phyloP scores from a whole-genome alignment of 2,888 invertebrate genomes.

The Platycheirus rosarum region DNA sequence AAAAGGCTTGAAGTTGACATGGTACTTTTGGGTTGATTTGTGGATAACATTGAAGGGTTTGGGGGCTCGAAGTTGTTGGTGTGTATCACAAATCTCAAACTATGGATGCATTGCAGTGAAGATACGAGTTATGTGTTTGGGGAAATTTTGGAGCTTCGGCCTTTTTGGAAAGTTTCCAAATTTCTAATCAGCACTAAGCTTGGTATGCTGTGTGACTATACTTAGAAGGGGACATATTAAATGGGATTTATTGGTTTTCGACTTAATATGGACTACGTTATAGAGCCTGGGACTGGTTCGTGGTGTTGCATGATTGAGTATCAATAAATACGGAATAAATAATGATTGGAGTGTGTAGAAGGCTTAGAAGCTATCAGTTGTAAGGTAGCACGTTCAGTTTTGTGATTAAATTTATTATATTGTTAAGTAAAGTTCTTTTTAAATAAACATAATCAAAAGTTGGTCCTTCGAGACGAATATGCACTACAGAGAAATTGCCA shows the following conservation, averaged over 20 bases:
- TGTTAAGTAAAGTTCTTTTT: no score
- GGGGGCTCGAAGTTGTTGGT: not conserved
- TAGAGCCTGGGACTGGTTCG: not conserved
- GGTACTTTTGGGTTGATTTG: conserved; percentile 42
- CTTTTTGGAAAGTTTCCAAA: conserved; percentile 48
- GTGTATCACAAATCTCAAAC: conserved; percentile 14
- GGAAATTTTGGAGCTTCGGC: conserved; percentile 16
- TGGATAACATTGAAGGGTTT: conserved; percentile 31
- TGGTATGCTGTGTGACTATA: not conserved
- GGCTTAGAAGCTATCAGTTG: no score
- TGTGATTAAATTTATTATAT: no score
- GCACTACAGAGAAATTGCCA: no score
- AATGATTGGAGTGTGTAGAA: no score
- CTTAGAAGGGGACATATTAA: not conserved
- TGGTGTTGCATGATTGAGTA: conserved; percentile 28
- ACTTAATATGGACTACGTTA: conserved; percentile 10
- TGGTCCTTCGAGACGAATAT: no score
- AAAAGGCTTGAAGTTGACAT: conserved; percentile 40
- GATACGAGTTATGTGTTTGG: conserved; percentile 24
- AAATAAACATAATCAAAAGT: no score
- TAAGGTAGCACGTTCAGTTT: no score
- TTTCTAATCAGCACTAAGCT: conserved; percentile 35
- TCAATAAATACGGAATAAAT: conserved; percentile 18
- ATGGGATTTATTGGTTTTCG: conserved; percentile 29
- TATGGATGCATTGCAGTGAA: conserved; percentile 25